phyloP scores from a whole-genome alignment of 2,113 vertebrate species.

The Chauna torquata region DNA sequence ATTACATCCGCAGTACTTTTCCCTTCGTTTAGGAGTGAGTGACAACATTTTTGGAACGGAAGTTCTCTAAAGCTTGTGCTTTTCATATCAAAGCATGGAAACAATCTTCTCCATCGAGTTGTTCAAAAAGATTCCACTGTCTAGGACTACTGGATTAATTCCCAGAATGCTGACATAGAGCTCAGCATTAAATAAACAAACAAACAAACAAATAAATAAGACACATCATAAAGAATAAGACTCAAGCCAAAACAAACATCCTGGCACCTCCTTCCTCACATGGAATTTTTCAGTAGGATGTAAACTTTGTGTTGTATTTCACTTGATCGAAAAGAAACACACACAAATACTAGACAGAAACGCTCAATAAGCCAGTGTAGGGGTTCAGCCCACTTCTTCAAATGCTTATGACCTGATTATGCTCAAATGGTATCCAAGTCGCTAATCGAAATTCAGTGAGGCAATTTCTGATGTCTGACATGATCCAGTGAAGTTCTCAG shows the following conservation, averaged over 20 bases:
- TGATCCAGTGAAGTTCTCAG: neutral
- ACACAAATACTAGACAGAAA: neutral
- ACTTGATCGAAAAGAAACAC: neutral
- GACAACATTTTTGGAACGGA: constrained; percentile 46
- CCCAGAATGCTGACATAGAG: neutral
- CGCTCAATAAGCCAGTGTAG: neutral
- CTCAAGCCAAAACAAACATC: neutral
- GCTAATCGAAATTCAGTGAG: neutral
- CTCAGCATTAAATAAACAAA: neutral
- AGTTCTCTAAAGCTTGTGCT: constrained; percentile 7
- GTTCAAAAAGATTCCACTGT: neutral
- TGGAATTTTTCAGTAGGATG: neutral
- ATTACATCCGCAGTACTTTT: neutral
- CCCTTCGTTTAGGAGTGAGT: constrained; percentile 20
- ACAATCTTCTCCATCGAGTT: neutral
- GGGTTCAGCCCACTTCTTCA: neutral
- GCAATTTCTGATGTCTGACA: neutral
- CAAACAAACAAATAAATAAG: neutral
- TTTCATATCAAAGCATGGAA: constrained; percentile 51
- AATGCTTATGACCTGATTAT: neutral
- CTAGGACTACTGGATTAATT: neutral
- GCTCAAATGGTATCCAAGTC: neutral
- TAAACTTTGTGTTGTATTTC: neutral
- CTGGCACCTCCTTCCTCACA: neutral
- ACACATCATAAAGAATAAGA: neutral